Evolutionary conservation across 2,888 invertebrate species (phyloP).

Genomic region (Lutraria lutraria): DNA sequence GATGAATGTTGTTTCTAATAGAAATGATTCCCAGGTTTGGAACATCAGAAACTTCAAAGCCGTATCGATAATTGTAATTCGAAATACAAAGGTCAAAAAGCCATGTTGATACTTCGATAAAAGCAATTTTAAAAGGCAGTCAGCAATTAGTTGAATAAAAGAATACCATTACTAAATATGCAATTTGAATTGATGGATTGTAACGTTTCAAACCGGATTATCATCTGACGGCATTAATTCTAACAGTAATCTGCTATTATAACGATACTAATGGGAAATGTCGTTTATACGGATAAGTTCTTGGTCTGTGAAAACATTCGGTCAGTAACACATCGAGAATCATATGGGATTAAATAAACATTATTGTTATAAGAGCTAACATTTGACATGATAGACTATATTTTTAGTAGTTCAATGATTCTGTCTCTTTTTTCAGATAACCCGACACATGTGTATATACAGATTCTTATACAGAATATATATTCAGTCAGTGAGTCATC

Average conservation of each 20-base stretch:
- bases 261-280: neutral
- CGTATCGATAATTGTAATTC: too few species aligned
- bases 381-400: neutral
- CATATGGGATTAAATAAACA: neutral
- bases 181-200: neutral
- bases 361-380: neutral
- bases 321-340: neutral
- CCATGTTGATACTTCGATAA: neutral
- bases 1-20: too few species aligned
- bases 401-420: too few species aligned
- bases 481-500: constrained; percentile 98
- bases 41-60: too few species aligned
- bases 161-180: neutral
- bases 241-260: neutral
- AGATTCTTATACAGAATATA: constrained; percentile 89
- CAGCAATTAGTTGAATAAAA: neutral
- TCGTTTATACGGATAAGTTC: neutral
- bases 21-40: too few species aligned
- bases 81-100: neutral
- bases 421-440: constrained; percentile 66
- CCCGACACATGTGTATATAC: constrained; percentile 80
- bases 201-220: neutral
- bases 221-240: neutral
- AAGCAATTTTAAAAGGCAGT: neutral
- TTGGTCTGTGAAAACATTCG: neutral